Percentiles rank a stretch among this genome's conserved stretches.
Conservation (phyloP, 2,113 vertebrate species). For the Sterrhoptilus dennistouni region DNA sequence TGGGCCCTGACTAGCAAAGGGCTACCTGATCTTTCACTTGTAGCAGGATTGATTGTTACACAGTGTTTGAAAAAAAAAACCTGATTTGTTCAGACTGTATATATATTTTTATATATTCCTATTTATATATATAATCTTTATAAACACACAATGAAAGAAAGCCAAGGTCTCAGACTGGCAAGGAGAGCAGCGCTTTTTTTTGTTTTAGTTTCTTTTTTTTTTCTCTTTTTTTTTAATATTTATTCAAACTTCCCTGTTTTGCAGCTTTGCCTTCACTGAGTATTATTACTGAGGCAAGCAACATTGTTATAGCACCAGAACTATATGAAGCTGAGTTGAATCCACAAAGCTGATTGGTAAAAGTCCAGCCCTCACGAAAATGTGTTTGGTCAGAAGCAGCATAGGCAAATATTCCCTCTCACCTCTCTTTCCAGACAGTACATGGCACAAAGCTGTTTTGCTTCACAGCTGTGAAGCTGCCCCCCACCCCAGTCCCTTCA, state of each 20-base stretch:
- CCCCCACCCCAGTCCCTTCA: not conserved
- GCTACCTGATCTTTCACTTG: constrained; percentile 26
- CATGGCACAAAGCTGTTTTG: constrained; percentile 59
- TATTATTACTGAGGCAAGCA: constrained; percentile 32
- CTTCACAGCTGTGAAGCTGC: constrained; percentile 59
- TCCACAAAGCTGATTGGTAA: not conserved
- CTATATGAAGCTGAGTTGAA: constrained; percentile 33
- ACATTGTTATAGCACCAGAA: constrained; percentile 66
- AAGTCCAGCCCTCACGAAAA: constrained; percentile 46
- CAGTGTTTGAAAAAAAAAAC: constrained; percentile 64
- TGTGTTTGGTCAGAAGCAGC: constrained; percentile 59
- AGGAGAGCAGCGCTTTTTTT: constrained; percentile 62
- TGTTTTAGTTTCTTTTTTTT: not conserved
- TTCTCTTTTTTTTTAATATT: not conserved
- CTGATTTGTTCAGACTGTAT: constrained; percentile 46
- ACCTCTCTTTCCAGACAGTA: constrained; percentile 50
- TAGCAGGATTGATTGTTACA: constrained; percentile 37
- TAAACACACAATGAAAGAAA: constrained; percentile 35
- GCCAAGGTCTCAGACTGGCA: constrained; percentile 61
- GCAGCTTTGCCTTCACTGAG: constrained; percentile 31
- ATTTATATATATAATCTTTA: constrained; percentile 52
- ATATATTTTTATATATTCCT: constrained; percentile 35
- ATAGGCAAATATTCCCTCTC: constrained; percentile 22
- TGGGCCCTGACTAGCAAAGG: constrained; percentile 3
- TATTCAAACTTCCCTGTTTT: constrained; percentile 45